A percentile compares a stretch with the other conserved stretches of the same genome.
Conservation (phyloP, 2,797 vertebrate genomes). For the Leuciscus waleckii region DNA sequence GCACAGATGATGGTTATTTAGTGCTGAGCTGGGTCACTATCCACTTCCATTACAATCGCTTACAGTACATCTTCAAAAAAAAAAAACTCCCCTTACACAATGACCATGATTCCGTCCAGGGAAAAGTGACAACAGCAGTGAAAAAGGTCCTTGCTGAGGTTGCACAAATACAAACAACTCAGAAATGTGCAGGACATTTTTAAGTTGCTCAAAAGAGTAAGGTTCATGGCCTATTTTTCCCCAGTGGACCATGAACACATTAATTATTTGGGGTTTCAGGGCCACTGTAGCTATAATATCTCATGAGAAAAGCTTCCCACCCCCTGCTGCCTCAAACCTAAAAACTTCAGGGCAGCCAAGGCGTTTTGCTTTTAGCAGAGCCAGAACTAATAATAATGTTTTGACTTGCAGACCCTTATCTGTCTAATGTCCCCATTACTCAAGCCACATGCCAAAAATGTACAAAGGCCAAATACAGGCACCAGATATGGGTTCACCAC, state of each 20-base stretch:
- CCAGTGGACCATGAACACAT: slow-evolving; percentile 54
- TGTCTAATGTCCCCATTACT: slow-evolving; percentile 48
- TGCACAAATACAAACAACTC: slow-evolving; percentile 46
- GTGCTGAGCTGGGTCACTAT: slow-evolving; percentile 35
- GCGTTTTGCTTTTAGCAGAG: slow-evolving; percentile 58
- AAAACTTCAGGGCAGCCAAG: slow-evolving; percentile 63
- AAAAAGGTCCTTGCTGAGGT: slow-evolving; percentile 37
- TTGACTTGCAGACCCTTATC: slow-evolving; percentile 52
- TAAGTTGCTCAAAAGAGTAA: slow-evolving; percentile 34
- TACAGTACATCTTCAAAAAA: slow-evolving; percentile 8
- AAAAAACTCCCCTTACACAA: slow-evolving; percentile 19
- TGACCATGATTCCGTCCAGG: not conserved
- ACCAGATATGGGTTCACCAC: not conserved
- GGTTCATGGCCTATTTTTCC: slow-evolving; percentile 35
- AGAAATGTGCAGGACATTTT: slow-evolving; percentile 36
- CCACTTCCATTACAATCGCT: not conserved
- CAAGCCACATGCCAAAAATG: slow-evolving; percentile 42
- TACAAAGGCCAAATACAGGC: not conserved
- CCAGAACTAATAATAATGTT: slow-evolving; percentile 56
- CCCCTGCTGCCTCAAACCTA: slow-evolving; percentile 51
- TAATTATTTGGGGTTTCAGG: slow-evolving; percentile 66
- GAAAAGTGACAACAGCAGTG: slow-evolving; percentile 15
- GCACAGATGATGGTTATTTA: slow-evolving; percentile 51
- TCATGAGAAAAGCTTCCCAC: slow-evolving; percentile 54
- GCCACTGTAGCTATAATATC: slow-evolving; percentile 60